Percentiles rank a stretch among this genome's conserved stretches.
Evolutionary conservation across 2,797 vertebrate species (phyloP).

Genomic region (Anableps anableps): DNA sequence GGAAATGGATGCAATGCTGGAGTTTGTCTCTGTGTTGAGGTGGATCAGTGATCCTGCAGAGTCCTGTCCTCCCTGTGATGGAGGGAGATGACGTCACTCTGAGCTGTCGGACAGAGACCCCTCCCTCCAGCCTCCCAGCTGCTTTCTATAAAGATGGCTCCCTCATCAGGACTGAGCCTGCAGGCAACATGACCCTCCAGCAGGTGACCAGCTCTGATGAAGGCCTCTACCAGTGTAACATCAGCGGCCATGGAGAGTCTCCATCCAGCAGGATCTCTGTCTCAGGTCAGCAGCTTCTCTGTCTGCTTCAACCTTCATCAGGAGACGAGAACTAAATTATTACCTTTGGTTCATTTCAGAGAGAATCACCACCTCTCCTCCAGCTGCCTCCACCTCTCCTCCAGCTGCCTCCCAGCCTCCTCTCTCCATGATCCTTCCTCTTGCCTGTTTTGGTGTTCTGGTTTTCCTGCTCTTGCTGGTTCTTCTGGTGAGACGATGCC

Average conservation of each 20-base stretch:
- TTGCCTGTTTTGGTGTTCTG: not conserved
- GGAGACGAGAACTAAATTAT: not conserved
- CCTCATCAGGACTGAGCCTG: not conserved
- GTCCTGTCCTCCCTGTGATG: not conserved
- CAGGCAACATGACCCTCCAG: slow-evolving; percentile 10
- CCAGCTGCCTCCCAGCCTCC: not conserved
- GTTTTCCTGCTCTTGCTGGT: not conserved
- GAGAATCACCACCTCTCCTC: not conserved
- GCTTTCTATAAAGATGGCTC: slow-evolving; percentile 10
- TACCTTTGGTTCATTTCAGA: not conserved
- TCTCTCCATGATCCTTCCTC: not conserved
- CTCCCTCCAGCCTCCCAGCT: not conserved
- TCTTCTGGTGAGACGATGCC: not conserved
- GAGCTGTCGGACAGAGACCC: not conserved
- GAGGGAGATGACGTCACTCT: not conserved
- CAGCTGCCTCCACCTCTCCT: not conserved
- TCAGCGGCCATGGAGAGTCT: slow-evolving; percentile 2
- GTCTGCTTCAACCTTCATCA: not conserved
- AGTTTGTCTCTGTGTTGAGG: too few species aligned
- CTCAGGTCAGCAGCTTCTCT: not conserved
- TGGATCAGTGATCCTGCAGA: too few species aligned
- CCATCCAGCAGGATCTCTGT: slow-evolving; percentile 1
- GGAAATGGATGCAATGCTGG: too few species aligned
- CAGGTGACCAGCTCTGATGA: slow-evolving; percentile 7
- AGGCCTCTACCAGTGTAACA: slow-evolving; percentile 21